Conservation (phyloP, 1,140 invertebrate species). For the Leptinotarsa texana region DNA sequence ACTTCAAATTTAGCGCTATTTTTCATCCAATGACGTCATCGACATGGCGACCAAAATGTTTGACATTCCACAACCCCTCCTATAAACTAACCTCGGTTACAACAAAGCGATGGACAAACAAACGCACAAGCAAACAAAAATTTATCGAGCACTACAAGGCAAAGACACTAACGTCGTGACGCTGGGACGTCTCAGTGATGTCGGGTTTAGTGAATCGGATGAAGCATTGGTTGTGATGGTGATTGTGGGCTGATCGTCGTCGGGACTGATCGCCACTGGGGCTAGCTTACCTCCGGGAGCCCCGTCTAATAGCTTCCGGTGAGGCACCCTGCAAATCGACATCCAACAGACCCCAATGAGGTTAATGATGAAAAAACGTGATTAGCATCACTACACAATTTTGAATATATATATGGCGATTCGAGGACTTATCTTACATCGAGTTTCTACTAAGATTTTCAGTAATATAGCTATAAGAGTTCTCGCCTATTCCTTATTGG, state of each 20-base stretch:
- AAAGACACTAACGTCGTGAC: slow-evolving; percentile 52
- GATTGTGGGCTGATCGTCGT: slow-evolving; percentile 40
- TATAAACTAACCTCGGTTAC: too few relatives aligned
- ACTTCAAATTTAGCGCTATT: too few relatives aligned
- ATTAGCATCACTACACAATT: too few relatives aligned
- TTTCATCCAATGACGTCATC: too few relatives aligned
- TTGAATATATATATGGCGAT: too few relatives aligned
- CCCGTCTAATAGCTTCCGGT: slow-evolving; percentile 63
- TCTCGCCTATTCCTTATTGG: too few relatives aligned
- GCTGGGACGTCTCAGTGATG: slow-evolving; percentile 50
- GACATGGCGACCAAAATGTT: too few relatives aligned
- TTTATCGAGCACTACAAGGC: slow-evolving; percentile 28
- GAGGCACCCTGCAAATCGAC: slow-evolving; percentile 57
- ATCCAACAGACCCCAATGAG: slow-evolving; percentile 40
- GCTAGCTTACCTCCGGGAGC: slow-evolving; percentile 59
- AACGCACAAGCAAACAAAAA: slow-evolving; percentile 30
- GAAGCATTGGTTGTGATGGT: slow-evolving; percentile 27
- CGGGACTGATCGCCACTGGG: slow-evolving; percentile 60
- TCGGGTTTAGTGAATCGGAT: slow-evolving; percentile 23
- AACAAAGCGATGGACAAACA: slow-evolving; percentile 22
- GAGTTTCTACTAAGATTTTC: too few relatives aligned
- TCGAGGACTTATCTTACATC: too few relatives aligned
- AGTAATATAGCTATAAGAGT: too few relatives aligned
- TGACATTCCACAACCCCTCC: too few relatives aligned
- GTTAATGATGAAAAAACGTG: too few relatives aligned